phyloP scores from a whole-genome alignment of 2,888 invertebrate genomes.

The Rutpela maculata region DNA sequence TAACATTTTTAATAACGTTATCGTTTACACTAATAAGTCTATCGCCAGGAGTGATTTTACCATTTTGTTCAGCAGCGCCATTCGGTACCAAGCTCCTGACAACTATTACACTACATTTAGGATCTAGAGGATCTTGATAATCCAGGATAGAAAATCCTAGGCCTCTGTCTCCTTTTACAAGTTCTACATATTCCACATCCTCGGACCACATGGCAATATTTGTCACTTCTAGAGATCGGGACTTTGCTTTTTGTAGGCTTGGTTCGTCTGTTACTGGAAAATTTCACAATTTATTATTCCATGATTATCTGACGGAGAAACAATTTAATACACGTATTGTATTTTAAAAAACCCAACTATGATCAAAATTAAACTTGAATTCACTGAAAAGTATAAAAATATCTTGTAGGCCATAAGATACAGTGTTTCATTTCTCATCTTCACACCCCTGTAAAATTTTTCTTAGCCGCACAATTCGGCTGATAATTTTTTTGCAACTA shows the following conservation, averaged over 20 bases:
- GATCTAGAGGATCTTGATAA: conserved; percentile 97
- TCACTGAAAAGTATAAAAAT: no score
- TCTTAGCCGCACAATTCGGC: no score
- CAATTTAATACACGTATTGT: no score
- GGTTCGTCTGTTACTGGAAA: conserved; percentile 78
- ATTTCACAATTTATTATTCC: neutral
- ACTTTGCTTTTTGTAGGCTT: conserved; percentile 82
- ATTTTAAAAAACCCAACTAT: no score
- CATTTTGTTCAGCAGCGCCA: conserved; percentile 97
- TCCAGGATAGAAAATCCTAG: conserved; percentile 98
- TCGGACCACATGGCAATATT: conserved; percentile 98
- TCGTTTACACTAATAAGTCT: conserved; percentile 94
- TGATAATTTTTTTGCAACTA: no score
- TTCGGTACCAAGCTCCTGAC: conserved; percentile 98
- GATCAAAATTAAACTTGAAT: no score
- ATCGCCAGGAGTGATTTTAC: conserved; percentile 92
- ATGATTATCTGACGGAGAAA: no score
- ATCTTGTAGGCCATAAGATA: no score
- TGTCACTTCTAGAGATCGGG: conserved; percentile 96
- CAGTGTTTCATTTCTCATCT: no score
- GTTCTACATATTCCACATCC: conserved; percentile 92
- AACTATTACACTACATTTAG: conserved; percentile 96
- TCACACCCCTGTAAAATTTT: no score
- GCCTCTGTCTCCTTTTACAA: conserved; percentile 95
- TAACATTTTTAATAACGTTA: conserved; percentile 91